Evolutionary conservation across 1,140 invertebrate genomes (phyloP).

Genomic region (Mercenaria mercenaria): DNA sequence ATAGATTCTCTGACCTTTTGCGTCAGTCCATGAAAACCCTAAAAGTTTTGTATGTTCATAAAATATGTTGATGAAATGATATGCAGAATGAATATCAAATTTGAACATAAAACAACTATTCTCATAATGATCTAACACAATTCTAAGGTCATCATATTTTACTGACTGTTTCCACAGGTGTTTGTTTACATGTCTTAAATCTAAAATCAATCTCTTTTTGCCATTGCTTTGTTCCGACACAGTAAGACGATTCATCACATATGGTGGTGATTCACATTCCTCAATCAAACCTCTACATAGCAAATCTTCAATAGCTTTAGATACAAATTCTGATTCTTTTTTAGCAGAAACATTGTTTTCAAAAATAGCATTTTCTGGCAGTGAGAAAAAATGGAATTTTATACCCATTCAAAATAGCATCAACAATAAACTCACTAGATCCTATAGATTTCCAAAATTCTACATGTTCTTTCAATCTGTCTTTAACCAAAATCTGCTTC

Average conservation of each 20-base stretch:
- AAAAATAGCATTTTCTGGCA: not conserved
- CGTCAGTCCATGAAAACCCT: constrained; percentile 5
- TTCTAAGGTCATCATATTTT: not conserved
- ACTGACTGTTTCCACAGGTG: constrained; percentile 1
- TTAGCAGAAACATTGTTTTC: constrained; percentile 8
- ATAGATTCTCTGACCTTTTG: not conserved
- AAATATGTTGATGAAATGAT: constrained; percentile 41
- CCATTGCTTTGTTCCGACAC: constrained; percentile 1
- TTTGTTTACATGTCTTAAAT: too few relatives aligned
- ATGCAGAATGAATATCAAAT: constrained; percentile 49
- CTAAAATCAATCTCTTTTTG: too few relatives aligned
- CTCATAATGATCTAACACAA: not conserved
- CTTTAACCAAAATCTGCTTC: not conserved
- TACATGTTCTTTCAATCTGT: not conserved
- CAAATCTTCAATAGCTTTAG: constrained; percentile 9
- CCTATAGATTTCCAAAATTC: not conserved
- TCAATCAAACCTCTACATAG: constrained; percentile 20
- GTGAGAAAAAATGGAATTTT: not conserved
- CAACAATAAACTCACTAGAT: not conserved
- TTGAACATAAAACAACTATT: constrained; percentile 2
- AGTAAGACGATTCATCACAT: constrained; percentile 35
- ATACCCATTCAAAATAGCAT: not conserved
- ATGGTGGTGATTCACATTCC: not conserved
- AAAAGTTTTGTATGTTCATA: constrained; percentile 3
- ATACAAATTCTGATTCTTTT: constrained; percentile 3